These are phyloP conservation scores for Morpho deidamia DNA, from an alignment of 2,888 invertebrate species.

Conservation along the genomic window DNA sequence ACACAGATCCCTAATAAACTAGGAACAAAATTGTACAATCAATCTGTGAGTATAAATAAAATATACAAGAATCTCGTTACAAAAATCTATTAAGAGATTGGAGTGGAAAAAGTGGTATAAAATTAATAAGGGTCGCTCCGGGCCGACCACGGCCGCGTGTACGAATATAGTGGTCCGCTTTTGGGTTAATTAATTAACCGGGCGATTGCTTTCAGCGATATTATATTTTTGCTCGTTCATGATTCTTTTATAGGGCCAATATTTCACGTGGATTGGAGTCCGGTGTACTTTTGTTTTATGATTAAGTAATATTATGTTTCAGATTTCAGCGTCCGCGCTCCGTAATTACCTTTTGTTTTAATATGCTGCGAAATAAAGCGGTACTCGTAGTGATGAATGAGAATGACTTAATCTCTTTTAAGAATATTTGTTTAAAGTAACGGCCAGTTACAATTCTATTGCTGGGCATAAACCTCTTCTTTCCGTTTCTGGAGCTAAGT, in stretches of 20 bases:
- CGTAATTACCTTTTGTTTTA: constrained; percentile 1
- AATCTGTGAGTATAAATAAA: constrained; percentile 22
- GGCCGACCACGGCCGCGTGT: constrained; percentile 9
- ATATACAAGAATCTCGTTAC: constrained; percentile 23
- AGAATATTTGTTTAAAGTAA: too few species aligned
- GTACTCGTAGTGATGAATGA: too few species aligned
- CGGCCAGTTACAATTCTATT: too few species aligned
- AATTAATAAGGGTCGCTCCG: constrained; percentile 27
- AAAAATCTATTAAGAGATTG: constrained; percentile 29
- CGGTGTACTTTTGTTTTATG: background rate
- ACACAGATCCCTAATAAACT: background rate
- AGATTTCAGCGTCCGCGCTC: background rate
- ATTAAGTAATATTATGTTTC: background rate
- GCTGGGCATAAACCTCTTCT: too few species aligned
- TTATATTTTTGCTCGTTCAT: constrained; percentile 24
- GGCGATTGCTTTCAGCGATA: constrained; percentile 26
- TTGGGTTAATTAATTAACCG: constrained; percentile 31
- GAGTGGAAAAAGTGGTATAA: constrained; percentile 27
- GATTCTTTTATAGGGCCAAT: constrained; percentile 20
- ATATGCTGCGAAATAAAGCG: background rate
- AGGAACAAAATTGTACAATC: constrained; percentile 9
- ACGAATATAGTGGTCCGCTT: constrained; percentile 26
- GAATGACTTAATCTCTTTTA: too few species aligned
- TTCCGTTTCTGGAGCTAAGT: too few species aligned
- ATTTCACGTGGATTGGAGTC: constrained; percentile 10